Conservation (phyloP, 1,140 invertebrate species). For the Hetaerina americana region DNA sequence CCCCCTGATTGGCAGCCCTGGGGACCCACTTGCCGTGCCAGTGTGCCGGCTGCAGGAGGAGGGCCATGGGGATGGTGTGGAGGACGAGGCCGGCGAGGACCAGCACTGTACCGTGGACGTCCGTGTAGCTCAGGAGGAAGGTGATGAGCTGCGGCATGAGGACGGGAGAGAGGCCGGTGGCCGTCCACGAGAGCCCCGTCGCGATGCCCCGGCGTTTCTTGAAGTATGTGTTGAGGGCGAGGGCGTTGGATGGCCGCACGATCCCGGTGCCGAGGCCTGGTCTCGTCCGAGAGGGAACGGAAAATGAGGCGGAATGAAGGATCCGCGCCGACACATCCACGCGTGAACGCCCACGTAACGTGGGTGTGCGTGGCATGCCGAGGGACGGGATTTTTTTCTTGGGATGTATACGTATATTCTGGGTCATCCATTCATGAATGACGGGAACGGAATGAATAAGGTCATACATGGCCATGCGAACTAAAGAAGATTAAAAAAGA, state of each 20-base stretch:
- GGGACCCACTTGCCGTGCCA: conserved; percentile 10
- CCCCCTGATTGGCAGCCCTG: not conserved
- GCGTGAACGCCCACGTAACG: too few relatives aligned
- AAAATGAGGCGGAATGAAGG: too few relatives aligned
- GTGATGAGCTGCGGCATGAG: conserved; percentile 19
- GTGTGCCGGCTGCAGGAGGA: conserved; percentile 20
- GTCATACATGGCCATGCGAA: too few relatives aligned
- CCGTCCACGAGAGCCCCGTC: conserved; percentile 23
- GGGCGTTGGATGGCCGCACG: not conserved
- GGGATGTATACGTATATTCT: too few relatives aligned
- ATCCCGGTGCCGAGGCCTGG: too few relatives aligned
- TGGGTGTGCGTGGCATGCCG: too few relatives aligned
- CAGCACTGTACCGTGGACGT: conserved; percentile 17
- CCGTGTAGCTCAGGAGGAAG: conserved; percentile 10
- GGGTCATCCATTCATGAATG: too few relatives aligned
- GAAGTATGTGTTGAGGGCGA: conserved; percentile 20
- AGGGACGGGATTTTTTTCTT: too few relatives aligned
- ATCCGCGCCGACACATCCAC: too few relatives aligned
- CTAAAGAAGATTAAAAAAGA: too few relatives aligned
- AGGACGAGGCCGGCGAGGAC: conserved; percentile 24
- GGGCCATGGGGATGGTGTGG: conserved; percentile 18
- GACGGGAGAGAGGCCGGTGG: conserved; percentile 22
- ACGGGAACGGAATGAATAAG: too few relatives aligned
- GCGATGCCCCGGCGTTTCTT: conserved; percentile 20
- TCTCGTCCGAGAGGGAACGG: too few relatives aligned